Base-by-base conservation (phyloP, 1,140 invertebrate genomes). In the Sminthurides bifidus region DNA sequence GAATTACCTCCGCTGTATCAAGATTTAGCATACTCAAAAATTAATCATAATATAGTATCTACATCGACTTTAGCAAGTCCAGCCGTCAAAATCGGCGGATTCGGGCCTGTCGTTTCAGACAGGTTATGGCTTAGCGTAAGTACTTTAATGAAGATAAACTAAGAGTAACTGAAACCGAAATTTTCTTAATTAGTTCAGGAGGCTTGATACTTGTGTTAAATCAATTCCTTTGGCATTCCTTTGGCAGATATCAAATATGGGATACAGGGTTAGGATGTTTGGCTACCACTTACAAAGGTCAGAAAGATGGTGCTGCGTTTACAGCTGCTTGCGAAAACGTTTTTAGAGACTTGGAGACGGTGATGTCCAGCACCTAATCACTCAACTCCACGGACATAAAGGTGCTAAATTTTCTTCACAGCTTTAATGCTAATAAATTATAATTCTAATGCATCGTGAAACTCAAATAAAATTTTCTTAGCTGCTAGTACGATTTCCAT, bases 21-120 rank as follows among this genome's bases (percentile, higher is more conserved):
- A 52, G 88, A 93, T 68, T 79, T 81, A 48, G 82, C 83, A 33
- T 97, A 93, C 69, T 70, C 75, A 27, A 74, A 73, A 58, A 81
- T 97, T 40, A 94, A 94, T 74, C 79, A 92, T 60, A 92, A 88
- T 67, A 84, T 93, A 56, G 69, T 98, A n/a, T 96, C 92, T 38
- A 96, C 94, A 0, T 96, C 92, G 21, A 97, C 93, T 4, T 71
- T 98, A 15, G 82, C 82, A 2, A 90, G 90, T 59, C 82, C 88
- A n/a, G 79, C 80, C 60, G 81, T 97, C n/a, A 68, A 80, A 53
- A 81, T 84, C 33, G 94, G 94, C 23, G 90, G 88, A 5, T 98
- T 98, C 77, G 93, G 88, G 2, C 91, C 94, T 6, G 92, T 95
- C 15, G 81, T 87, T 2, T 70, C 75, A 23, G 81, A 98, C 77